Base-by-base conservation (phyloP, 2,888 invertebrate species). In the Caenorhabditis sp. region DNA sequence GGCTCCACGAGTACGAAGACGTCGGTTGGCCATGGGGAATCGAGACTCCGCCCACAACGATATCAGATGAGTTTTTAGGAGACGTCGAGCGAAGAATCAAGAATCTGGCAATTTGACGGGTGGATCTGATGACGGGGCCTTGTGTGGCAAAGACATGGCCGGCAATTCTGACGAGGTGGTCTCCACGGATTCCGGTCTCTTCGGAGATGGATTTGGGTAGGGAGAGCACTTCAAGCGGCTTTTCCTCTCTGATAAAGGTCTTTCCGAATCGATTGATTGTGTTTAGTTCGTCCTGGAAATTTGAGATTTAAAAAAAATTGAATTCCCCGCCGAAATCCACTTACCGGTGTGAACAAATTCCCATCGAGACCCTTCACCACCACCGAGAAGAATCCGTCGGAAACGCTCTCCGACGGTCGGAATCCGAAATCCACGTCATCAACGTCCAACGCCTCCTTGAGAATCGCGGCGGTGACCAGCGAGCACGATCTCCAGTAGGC, bases 401-500 rank as follows among this genome's bases (percentile, higher is more conserved):
- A 8, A 47, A 81, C 19, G 28, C 22, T 73, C 5, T 38, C 68
- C 35, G 24, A 31, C 8, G 59, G 6, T 12, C 38, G 59, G 19
- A 64, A 64, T 24, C 35, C n/a, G 4, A 61, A 51, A 6, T 70
- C 38, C 19, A 85, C 19, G 2, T 82, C 35, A 1, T 41, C 56
- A 2, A 38, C 6, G 54, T 47, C 26, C 8, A 85, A 19, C 1
- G 77, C 47, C 12, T 79, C 74, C 54, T 75, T 82, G 35, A 85
- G 24, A 66, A 83, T 64, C 5, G 86, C 84, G 16, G 73, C 80
- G 12, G 80, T 68, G 5, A 83, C 38, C 7, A 86, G 41, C 0
- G 80, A 73, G 24, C 82, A 80, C 1, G 86, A 86, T 66, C 84
- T 58, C 84, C 84, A 86, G 38, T 83, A 83, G 5, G 84, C 84